Percentiles rank a stretch among this genome's conserved stretches.
These are phyloP conservation scores for Hemitrygon akajei DNA, from an alignment of 2,797 vertebrate species.

Conservation along the genomic window DNA sequence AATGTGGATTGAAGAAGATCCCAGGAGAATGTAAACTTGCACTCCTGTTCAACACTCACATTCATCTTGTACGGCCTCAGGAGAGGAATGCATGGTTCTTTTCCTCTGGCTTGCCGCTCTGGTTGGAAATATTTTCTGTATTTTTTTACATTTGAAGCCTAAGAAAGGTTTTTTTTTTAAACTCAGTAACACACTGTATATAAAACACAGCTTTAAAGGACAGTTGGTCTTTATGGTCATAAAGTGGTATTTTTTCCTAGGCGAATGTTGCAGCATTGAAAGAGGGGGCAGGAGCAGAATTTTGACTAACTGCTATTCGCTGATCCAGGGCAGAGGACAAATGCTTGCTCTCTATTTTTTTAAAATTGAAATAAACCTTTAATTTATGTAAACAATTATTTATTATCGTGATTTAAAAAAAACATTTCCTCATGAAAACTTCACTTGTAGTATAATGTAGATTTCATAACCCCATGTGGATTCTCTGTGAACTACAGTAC, in stretches of 20 bases:
- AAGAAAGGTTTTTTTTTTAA: conserved; percentile 67
- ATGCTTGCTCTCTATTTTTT: conserved; percentile 65
- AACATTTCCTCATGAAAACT: neutral
- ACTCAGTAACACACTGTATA: conserved; percentile 67
- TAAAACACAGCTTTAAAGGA: conserved; percentile 62
- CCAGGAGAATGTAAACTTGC: conserved; percentile 58
- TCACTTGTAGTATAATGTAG: neutral
- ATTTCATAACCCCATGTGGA: conserved; percentile 56
- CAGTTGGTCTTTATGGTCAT: conserved; percentile 74
- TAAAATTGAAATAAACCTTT: conserved; percentile 65
- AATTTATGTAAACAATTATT: neutral
- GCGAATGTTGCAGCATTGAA: conserved; percentile 72
- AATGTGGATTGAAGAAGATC: conserved; percentile 48
- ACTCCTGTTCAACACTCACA: conserved; percentile 66
- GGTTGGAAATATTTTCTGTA: neutral
- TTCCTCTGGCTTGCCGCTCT: neutral
- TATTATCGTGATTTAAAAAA: neutral
- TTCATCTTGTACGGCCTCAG: conserved; percentile 60
- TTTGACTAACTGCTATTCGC: conserved; percentile 77
- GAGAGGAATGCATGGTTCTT: conserved; percentile 52
- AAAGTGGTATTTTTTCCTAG: conserved; percentile 70
- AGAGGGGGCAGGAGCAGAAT: conserved; percentile 70
- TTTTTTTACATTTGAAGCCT: conserved; percentile 72
- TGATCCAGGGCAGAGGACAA: conserved; percentile 61
- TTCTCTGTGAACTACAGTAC: conserved; percentile 75